Percentiles rank a stretch among this genome's conserved stretches.
Evolutionary conservation across 2,113 vertebrate genomes (phyloP).

Genomic region (Lycaon pictus): DNA sequence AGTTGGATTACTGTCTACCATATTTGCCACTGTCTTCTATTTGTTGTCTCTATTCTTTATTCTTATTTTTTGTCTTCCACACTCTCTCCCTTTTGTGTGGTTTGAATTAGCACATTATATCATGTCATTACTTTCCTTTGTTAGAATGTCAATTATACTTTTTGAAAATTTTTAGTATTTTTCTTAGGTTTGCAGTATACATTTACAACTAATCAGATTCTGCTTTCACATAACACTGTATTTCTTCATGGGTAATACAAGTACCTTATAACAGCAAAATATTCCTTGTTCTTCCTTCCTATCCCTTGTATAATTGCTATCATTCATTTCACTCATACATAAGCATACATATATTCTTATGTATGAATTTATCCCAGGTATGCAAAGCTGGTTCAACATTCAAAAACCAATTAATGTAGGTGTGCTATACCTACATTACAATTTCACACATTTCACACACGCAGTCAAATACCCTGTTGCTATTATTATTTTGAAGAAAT

Average conservation of each 20-base stretch:
- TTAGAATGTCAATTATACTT: neutral
- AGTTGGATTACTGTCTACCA: neutral
- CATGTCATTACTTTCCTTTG: neutral
- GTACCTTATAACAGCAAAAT: neutral
- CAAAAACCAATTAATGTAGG: neutral
- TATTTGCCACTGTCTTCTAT: neutral
- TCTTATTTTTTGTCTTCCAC: slow-evolving; percentile 25
- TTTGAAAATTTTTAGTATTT: neutral
- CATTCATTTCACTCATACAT: neutral
- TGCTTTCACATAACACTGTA: neutral
- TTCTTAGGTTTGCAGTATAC: neutral
- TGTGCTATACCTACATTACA: too few relatives aligned
- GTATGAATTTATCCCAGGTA: neutral
- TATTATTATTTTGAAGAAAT: neutral
- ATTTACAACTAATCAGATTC: neutral
- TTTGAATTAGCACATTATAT: neutral
- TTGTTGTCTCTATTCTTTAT: neutral
- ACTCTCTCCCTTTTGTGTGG: neutral
- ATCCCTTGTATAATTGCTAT: neutral
- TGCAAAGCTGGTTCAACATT: neutral
- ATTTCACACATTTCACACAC: neutral
- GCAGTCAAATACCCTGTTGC: neutral
- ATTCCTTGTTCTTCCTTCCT: neutral
- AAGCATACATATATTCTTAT: neutral
- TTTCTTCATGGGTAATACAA: neutral